phyloP scores from a whole-genome alignment of 2,113 vertebrate species.

The Cephalopterus ornatus region DNA sequence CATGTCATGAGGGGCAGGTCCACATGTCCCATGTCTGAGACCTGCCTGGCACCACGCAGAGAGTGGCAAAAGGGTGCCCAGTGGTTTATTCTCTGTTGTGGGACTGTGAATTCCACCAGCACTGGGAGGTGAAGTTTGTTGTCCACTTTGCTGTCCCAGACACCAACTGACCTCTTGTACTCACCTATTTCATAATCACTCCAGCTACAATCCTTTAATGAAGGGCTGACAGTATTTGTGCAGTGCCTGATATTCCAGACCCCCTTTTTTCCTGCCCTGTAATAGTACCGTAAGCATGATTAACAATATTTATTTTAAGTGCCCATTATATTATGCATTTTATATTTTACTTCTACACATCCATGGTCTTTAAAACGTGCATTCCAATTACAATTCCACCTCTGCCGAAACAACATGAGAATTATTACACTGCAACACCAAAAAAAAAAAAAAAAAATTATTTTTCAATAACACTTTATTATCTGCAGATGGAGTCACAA shows the following conservation, averaged over 20 bases:
- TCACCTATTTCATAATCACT: not conserved
- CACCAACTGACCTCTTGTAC: not conserved
- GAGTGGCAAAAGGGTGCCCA: not conserved
- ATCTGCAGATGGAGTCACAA: not conserved
- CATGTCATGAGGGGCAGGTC: not conserved
- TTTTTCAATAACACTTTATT: not conserved
- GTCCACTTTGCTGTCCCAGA: not conserved
- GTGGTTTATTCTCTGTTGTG: accelerated
- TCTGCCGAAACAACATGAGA: not conserved
- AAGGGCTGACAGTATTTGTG: not conserved
- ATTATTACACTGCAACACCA: not conserved
- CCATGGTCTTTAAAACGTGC: not conserved
- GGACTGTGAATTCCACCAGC: accelerated
- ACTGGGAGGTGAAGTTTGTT: not conserved
- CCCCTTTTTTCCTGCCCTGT: not conserved
- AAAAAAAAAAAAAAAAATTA: not conserved
- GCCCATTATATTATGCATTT: not conserved
- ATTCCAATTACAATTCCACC: not conserved
- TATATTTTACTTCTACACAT: not conserved
- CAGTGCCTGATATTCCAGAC: not conserved
- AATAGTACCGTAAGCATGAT: not conserved
- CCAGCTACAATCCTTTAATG: not conserved
- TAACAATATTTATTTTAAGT: conserved; percentile 22
- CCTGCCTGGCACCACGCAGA: not conserved
- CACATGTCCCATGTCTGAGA: not conserved